Conservation (phyloP, 2,113 vertebrate species). For the Ptychochromis oligacanthus region DNA sequence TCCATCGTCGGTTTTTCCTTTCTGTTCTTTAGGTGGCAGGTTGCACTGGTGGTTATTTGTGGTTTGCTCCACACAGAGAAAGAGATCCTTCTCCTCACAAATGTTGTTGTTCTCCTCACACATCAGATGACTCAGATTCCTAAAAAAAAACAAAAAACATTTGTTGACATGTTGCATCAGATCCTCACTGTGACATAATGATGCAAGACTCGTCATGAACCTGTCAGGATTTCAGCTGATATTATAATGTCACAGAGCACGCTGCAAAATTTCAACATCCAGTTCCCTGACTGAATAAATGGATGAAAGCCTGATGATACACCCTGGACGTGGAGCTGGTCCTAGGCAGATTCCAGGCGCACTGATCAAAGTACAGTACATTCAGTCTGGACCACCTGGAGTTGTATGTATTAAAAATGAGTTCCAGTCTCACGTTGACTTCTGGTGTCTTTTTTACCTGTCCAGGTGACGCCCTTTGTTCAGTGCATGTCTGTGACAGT, state of each 20-base stretch:
- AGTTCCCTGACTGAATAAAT: not conserved
- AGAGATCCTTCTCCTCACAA: not conserved
- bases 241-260: not conserved
- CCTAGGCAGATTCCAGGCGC: not conserved
- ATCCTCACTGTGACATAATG: not conserved
- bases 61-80: not conserved
- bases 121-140: not conserved
- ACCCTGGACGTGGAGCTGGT: not conserved
- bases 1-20: too few species aligned
- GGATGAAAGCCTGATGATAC: not conserved
- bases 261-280: not conserved
- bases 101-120: too few species aligned
- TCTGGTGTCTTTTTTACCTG: not conserved
- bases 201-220: not conserved
- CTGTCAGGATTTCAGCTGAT: not conserved
- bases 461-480: conserved; percentile 78
- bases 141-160: too few species aligned
- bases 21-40: too few species aligned
- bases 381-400: not conserved
- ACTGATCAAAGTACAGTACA: not conserved
- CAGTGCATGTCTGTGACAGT: conserved; percentile 82
- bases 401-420: not conserved
- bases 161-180: too few species aligned
- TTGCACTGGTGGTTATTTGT: not conserved
- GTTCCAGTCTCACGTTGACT: not conserved